Base-by-base conservation (phyloP, 1,140 invertebrate genomes). In the Leptinotarsa texana region DNA sequence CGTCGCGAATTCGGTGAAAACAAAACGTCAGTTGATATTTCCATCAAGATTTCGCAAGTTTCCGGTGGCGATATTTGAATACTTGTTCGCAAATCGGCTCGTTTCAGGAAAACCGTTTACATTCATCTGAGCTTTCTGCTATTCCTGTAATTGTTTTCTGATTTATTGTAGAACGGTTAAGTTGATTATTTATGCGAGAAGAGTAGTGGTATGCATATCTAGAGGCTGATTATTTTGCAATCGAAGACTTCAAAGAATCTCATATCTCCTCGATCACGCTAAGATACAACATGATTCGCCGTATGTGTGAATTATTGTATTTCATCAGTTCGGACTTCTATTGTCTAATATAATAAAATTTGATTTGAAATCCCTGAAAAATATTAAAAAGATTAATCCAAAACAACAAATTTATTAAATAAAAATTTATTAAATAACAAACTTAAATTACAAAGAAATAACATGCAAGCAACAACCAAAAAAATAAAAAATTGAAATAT, bases 141-240 rank as follows among this genome's bases (percentile, higher is more conserved):
- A 68, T 68, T 68, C 66, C 66, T 68, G 66, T 68, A 68, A 68
- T 68, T 68, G 66, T 68, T 68, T 42, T 68, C 6, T 68, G 66
- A 68, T 68, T 68, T 68, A 68, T 68, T 22, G 4, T 47, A 49
- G 66, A 68, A 68, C 42, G 49, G 66, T 68, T 17, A 1, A 57
- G 51, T 17, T 68, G n/a, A 42, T 68, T 42, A 42, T 68, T 68
- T 68, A 68, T 68, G 66, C 66, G n/a, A 13, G 33, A 22, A 57
- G 6, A 17, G 51, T 33, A 42, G 42, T 47, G 66, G 5, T 68
- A n/a, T 33, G 66, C 66, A 68, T 68, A 68, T 49, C 42, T 68
- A 68, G 49, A 15, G 42, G 24, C 66, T n/a, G n/a, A 68, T 68
- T 68, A 68, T 27, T 42, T 3, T 1, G 15, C 66, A 68, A 42